Base-by-base conservation (phyloP, 2,113 vertebrate species). In the Oophaga pumilio region DNA sequence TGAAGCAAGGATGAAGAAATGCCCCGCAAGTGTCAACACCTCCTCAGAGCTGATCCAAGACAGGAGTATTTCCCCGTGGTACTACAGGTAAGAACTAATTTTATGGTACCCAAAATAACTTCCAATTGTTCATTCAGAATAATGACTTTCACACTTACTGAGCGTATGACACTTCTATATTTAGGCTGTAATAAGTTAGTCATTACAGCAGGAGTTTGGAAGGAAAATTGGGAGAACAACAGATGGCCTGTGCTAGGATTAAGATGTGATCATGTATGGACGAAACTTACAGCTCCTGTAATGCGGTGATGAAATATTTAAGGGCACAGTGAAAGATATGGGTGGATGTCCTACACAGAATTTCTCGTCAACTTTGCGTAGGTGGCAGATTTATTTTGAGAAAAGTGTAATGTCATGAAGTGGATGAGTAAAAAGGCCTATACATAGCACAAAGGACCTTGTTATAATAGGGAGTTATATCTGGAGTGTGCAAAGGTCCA, bases 61-160 rank as follows among this genome's bases (percentile, higher is more conserved):
- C 73, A 77, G 71, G 28, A 90, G 89, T 52, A 84, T 87, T 10
- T 90, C 89, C 5, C 89, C 89, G 0, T 90, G 89, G 89, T 86
- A 86, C 4, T 90, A 90, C 78, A 89, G 88, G 89, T 88, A 60
- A 89, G 56, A 69, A 4, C 10, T 10, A 13, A 15, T 2, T 9
- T n/a, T n/a, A 69, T 24, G 12, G n/a, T 69, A 69, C 66, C 11
- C 26, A 22, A 68, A n/a, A 68, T 68, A 6, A n/a, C 64, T n/a
- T 62, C 14, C 60, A 43, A 43, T 43, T 5, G 5, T 43, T 43
- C 33, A 43, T 43, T 43, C 53, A 56, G 8, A 24, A 9, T n/a
- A 24, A 66, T 11, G n/a, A n/a, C 11, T 24, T 66, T 18, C 22
- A 24, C 8, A 24, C 20, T 66, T 28, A 15, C 13, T 24, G 12